These are phyloP conservation scores for Thera britannica DNA, from an alignment of 2,888 invertebrate species.

Conservation along the genomic window DNA sequence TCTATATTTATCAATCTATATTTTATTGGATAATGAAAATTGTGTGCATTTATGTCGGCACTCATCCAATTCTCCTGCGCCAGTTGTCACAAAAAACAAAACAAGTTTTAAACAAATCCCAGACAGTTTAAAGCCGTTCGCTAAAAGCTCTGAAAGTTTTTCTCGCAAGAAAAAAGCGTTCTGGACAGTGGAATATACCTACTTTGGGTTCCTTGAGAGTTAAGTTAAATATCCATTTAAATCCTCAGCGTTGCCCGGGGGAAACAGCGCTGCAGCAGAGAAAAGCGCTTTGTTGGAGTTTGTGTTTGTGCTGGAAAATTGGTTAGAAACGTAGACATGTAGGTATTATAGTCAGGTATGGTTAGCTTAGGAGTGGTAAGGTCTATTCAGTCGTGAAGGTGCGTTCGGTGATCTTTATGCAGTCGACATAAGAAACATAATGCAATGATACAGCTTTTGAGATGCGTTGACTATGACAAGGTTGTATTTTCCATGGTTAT, in stretches of 20 bases:
- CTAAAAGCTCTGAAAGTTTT: conserved; percentile 76
- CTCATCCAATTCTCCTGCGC: conserved; percentile 1
- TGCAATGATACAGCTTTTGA: no score
- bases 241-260: conserved; percentile 74
- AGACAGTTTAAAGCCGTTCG: conserved; percentile 77
- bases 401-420: no score
- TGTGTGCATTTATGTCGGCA: not conserved
- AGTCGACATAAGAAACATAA: no score
- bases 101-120: conserved; percentile 48
- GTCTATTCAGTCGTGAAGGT: no score
- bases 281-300: conserved; percentile 49
- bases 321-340: conserved; percentile 33
- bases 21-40: not conserved
- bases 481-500: no score
- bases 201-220: conserved; percentile 80
- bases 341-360: not conserved
- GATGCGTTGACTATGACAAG: no score
- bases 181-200: conserved; percentile 67
- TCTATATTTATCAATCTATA: no score
- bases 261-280: conserved; percentile 71
- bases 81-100: conserved; percentile 9
- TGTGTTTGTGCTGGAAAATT: conserved; percentile 52
- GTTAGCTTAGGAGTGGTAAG: no score
- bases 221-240: conserved; percentile 85
- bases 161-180: conserved; percentile 61